Base-by-base conservation (phyloP, 2,797 vertebrate genomes). In the Peromyscus aztecus region DNA sequence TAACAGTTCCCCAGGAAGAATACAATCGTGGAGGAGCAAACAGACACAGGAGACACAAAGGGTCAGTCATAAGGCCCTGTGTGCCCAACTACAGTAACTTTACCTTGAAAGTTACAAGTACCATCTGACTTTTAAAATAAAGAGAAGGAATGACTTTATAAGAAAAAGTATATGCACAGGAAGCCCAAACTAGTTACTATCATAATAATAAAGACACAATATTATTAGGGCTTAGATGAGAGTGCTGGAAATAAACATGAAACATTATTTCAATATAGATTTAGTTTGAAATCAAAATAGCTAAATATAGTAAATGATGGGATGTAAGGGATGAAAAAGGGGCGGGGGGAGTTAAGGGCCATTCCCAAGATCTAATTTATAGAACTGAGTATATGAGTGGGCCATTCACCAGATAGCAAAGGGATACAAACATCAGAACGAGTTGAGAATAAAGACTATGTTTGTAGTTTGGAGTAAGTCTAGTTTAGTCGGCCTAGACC, bases 251-350 rank as follows among this genome's bases (percentile, higher is more conserved):
- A 86, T 65, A 86, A 89, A 87, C 10, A 89, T 49, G 59, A 86
- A 89, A 87, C 10, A 89, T 49, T 55, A 86, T 63, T 80, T 93
- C 43, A 93, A 94, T 73, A 90, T 31, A 65, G 10, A 85, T 49
- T 85, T 85, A 67, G 31, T 86, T 89, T 67, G 55, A 19, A 19
- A 19, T 78, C 65, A 94, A 95, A 94, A 91, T 92, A 89, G 65
- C 31, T 59, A 78, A 19, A 71, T 61, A 88, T 63, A 57, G 63
- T 59, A 92, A 92, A 90, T 82, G 46, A 65, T 0, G 61, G 11
- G 17, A 40, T 63, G 43, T 21, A 71, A 75, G 90, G 29, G 10
- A 6, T 76, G 43, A 80, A 21, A 10, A 81, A 57, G 37, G 73
- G 89, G 13, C 8, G 61, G 12, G 12, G 91, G 16, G 17, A 77